Conservation (phyloP, 2,113 vertebrate species). For the Rhinogobius similis region DNA sequence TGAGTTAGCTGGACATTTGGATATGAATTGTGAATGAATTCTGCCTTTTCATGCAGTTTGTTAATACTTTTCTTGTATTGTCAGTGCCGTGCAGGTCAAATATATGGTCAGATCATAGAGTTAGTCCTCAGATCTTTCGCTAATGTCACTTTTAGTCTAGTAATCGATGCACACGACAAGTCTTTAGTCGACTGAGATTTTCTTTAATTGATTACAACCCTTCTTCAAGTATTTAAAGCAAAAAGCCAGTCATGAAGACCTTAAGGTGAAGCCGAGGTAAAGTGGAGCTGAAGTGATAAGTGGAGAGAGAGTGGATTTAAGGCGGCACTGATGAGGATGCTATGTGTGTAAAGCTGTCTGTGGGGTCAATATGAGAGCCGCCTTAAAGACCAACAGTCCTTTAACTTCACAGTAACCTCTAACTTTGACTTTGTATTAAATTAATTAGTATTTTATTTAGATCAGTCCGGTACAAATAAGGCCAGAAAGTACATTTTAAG, state of each 20-base stretch:
- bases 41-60: too few relatives aligned
- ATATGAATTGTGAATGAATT: too few relatives aligned
- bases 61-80: too few relatives aligned
- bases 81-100: too few relatives aligned
- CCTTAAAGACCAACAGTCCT: slow-evolving; percentile 39
- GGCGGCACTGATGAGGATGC: slow-evolving; percentile 69
- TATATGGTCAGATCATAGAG: too few relatives aligned
- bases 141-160: too few relatives aligned
- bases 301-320: slow-evolving; percentile 20
- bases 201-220: too few relatives aligned
- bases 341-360: slow-evolving; percentile 58
- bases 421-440: slow-evolving; percentile 53
- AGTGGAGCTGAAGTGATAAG: slow-evolving; percentile 35
- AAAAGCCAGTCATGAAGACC: background rate
- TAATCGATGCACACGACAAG: too few relatives aligned
- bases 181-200: too few relatives aligned
- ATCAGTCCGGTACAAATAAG: slow-evolving; percentile 19
- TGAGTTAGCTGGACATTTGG: too few relatives aligned
- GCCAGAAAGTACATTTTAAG: background rate
- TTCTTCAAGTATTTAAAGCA: background rate
- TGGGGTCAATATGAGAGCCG: slow-evolving; percentile 64
- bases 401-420: slow-evolving; percentile 56
- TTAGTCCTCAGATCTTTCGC: too few relatives aligned
- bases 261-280: slow-evolving; percentile 20
- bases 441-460: slow-evolving; percentile 31